Conservation (phyloP, 2,888 invertebrate genomes). For the Andricus quercusramuli region DNA sequence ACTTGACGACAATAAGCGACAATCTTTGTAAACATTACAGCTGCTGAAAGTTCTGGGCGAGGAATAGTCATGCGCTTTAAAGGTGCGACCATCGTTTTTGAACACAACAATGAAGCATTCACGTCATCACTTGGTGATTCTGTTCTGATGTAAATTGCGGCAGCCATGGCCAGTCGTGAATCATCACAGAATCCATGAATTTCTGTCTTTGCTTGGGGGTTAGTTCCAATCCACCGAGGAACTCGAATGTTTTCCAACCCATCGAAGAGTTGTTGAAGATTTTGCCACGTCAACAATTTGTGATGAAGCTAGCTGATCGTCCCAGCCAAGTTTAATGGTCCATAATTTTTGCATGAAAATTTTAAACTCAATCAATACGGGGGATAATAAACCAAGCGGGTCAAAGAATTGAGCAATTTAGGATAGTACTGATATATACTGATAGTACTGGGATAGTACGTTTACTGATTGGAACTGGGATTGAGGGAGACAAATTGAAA, state of each 20-base stretch:
- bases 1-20: neutral
- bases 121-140: neutral
- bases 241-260: neutral
- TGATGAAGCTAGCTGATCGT: neutral
- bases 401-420: neutral
- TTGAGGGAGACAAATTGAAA: neutral
- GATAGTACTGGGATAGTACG: too few species aligned
- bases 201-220: neutral
- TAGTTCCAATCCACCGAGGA: constrained; percentile 29
- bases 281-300: neutral
- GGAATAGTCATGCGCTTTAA: too few species aligned
- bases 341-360: neutral
- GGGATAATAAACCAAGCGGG: neutral
- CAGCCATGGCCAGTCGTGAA: constrained; percentile 39
- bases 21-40: neutral
- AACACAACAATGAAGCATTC: neutral
- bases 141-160: constrained; percentile 17
- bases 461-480: neutral
- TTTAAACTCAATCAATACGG: neutral
- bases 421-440: too few species aligned
- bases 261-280: constrained; percentile 5
- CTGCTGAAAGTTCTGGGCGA: too few species aligned
- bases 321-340: neutral
- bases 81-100: neutral
- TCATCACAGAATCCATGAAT: constrained; percentile 45